Base-by-base conservation (phyloP, 2,797 vertebrate species). In the Tenualosa thibaudeaui region DNA sequence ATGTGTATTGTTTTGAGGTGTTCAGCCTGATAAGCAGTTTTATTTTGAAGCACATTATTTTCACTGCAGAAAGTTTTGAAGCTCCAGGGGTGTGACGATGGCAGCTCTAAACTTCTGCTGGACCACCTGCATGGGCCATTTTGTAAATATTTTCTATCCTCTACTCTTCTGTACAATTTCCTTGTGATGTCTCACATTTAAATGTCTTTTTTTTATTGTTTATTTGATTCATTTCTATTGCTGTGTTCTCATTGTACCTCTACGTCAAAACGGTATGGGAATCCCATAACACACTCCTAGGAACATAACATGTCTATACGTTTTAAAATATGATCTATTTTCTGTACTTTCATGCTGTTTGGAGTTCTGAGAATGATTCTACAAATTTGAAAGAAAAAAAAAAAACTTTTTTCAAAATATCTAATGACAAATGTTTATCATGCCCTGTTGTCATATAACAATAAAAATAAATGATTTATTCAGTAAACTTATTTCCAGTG, bases 111-210 rank as follows among this genome's bases (percentile, higher is more conserved):
- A 71, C 65, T 40, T 71, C 12, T 78, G 71, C 22, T 78, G 71
- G 19, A 43, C 37, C 71, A 46, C 37, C 71, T 78, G 65, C 26
- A 43, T 22, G 1, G 71, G 17, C 10, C 40, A n/a, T 46, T 65
- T 49, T 88, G 87, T 88, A 88, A 86, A 88, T 88, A 86, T 88
- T 85, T 86, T 81, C 86, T 85, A 54, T 62, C 65, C 26, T 62
- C 12, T 78, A 71, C 60, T 54, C 50, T 54, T 58, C 62, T 82
- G 37, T 40, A 24, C n/a, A 13, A 71, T 71, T 81, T 51, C 49
- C 37, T 46, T 51, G n/a, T 3, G 24, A 37, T 19, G 15, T 3
- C 17, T 78, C 40, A 0, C 19, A 17, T 37, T 1, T 46, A 22
- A 43, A 78, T 78, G 71, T 78, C 40, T 1, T 13, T 49, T 84